A percentile compares a stretch with the other conserved stretches of the same genome.
Evolutionary conservation across 2,888 invertebrate genomes (phyloP).

Genomic region (Formica aserva): DNA sequence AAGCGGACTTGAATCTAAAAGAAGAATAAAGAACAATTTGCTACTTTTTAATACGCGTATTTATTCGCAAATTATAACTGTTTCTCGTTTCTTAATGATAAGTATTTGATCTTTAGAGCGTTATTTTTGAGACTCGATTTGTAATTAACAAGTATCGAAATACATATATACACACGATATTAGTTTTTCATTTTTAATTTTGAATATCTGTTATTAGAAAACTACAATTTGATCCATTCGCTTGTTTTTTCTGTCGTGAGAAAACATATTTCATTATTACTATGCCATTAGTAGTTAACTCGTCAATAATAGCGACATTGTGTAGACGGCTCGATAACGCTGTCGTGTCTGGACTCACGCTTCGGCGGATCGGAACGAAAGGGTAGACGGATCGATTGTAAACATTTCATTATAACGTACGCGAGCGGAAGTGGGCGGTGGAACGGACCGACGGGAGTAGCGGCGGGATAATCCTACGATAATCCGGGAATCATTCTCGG

Average conservation of each 20-base stretch:
- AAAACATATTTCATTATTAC: constrained; percentile 32
- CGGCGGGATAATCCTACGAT: constrained; percentile 72
- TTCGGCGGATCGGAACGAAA: constrained; percentile 53
- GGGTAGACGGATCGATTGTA: constrained; percentile 67
- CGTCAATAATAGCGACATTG: constrained; percentile 51
- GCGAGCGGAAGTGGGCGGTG: constrained; percentile 63
- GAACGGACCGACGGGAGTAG: constrained; percentile 47
- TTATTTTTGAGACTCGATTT: neutral
- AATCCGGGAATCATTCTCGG: constrained; percentile 76
- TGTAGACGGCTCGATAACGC: constrained; percentile 44
- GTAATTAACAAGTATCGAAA: neutral
- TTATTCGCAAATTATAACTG: neutral
- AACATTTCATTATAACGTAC: constrained; percentile 72
- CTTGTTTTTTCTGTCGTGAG: neutral
- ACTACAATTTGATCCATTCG: neutral
- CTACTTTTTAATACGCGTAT: neutral
- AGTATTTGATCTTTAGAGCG: neutral
- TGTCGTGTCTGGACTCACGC: constrained; percentile 43
- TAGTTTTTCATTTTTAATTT: neutral
- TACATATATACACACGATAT: neutral
- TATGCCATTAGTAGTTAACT: constrained; percentile 43
- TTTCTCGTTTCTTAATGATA: neutral
- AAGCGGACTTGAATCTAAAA: neutral
- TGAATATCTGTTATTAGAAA: neutral
- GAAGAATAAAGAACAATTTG: neutral